Evolutionary conservation across 2,888 invertebrate species (phyloP).

Genomic region (Deilephila porcellus): DNA sequence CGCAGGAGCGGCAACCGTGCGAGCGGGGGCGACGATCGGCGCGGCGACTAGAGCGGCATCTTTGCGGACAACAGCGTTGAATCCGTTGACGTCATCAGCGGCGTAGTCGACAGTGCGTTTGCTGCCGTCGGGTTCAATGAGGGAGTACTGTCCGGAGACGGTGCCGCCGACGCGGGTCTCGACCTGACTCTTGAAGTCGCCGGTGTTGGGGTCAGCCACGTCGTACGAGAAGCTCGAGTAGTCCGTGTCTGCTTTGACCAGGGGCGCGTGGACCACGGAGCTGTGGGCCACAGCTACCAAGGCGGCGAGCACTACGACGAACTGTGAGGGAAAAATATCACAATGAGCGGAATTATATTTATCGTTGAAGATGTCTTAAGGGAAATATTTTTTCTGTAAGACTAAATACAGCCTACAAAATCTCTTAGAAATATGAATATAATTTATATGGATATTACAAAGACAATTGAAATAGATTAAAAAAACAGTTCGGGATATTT

Average conservation of each 20-base stretch:
- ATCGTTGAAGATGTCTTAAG: too few species aligned
- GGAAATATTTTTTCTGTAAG: too few species aligned
- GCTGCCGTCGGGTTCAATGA: conserved; percentile 83
- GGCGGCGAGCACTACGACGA: conserved; percentile 74
- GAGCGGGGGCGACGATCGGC: conserved; percentile 49
- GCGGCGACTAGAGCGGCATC: conserved; percentile 72
- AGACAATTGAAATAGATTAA: too few species aligned
- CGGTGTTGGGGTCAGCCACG: conserved; percentile 84
- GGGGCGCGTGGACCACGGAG: conserved; percentile 73
- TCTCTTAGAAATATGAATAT: too few species aligned
- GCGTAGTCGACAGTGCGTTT: conserved; percentile 84
- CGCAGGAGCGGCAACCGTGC: conserved; percentile 35
- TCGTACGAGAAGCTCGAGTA: conserved; percentile 84
- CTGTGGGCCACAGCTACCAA: conserved; percentile 69
- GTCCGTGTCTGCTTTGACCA: conserved; percentile 81
- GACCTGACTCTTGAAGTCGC: conserved; percentile 84
- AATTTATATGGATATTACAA: too few species aligned
- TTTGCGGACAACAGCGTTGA: conserved; percentile 85
- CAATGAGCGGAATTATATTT: neutral
- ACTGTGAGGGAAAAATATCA: conserved; percentile 55
- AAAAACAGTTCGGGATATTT: too few species aligned
- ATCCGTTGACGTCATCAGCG: conserved; percentile 83
- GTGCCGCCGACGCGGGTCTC: conserved; percentile 82
- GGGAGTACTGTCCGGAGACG: conserved; percentile 84
- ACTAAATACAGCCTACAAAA: too few species aligned